phyloP scores from a whole-genome alignment of 2,888 invertebrate species.

The Glyphotaelius pellucidus region DNA sequence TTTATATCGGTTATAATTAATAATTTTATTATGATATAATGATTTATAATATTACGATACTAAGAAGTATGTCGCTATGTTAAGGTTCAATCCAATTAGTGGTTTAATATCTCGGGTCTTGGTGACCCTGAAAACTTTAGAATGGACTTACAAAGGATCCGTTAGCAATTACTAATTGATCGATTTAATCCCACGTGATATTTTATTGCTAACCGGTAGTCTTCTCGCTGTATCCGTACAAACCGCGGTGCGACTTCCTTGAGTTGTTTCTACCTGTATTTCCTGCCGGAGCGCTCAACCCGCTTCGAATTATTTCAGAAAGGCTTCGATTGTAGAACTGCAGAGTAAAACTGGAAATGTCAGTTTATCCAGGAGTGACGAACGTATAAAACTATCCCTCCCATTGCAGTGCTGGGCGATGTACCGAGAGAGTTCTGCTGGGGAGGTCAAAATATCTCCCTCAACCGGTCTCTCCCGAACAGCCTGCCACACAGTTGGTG shows the following conservation, averaged over 20 bases:
- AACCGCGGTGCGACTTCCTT: neutral
- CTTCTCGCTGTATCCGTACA: neutral
- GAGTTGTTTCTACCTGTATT: neutral
- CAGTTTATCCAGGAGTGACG: too few species aligned
- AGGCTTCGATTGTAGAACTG: neutral
- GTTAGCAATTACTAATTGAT: neutral
- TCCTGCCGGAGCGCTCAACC: neutral
- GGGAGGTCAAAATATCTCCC: too few species aligned
- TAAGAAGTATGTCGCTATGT: neutral
- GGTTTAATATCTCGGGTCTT: neutral
- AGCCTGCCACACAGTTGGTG: too few species aligned
- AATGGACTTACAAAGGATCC: neutral
- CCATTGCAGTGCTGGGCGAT: too few species aligned
- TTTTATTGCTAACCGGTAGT: neutral
- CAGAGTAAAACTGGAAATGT: neutral
- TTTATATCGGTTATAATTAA: too few species aligned
- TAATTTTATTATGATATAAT: too few species aligned
- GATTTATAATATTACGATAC: neutral
- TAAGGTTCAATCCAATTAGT: neutral
- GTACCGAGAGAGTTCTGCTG: too few species aligned
- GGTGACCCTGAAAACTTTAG: neutral
- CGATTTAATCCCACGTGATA: neutral
- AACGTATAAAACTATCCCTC: too few species aligned
- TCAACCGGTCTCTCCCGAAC: too few species aligned
- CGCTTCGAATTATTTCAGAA: neutral